phyloP scores from a whole-genome alignment of 1,140 invertebrate species.

The Ceratosolen fusciceps region DNA sequence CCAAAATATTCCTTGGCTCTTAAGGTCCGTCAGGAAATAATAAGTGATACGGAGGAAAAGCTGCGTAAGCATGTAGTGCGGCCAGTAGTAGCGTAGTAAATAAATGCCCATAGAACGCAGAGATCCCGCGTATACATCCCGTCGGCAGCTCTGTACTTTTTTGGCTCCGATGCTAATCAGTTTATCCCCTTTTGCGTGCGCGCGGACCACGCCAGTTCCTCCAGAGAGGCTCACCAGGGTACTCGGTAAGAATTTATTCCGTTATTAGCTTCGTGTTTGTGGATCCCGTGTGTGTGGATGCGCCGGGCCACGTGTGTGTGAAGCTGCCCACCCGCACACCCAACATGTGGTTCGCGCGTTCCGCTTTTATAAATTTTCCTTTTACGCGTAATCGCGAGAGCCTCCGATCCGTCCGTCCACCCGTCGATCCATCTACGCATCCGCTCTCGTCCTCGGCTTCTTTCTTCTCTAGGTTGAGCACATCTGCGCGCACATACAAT shows the following conservation, averaged over 20 bases:
- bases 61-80: neutral
- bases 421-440: too few species aligned
- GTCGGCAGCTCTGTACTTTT: neutral
- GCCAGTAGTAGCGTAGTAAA: neutral
- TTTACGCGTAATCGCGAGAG: neutral
- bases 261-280: constrained; percentile 28
- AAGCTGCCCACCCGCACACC: neutral
- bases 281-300: neutral
- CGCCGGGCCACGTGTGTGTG: too few species aligned
- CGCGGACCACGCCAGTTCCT: neutral
- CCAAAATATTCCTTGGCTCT: neutral
- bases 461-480: constrained; percentile 8
- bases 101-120: neutral
- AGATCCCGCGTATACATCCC: neutral
- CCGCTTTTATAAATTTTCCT: constrained; percentile 13
- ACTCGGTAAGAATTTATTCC: constrained; percentile 28
- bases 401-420: neutral
- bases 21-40: constrained; percentile 19
- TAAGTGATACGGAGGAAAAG: neutral
- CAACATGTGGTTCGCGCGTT: constrained; percentile 17
- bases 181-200: constrained; percentile 26
- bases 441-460: neutral
- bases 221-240: neutral
- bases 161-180: constrained; percentile 31
- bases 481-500: constrained; percentile 49